Evolutionary conservation across 2,888 invertebrate species (phyloP), one percentile per base, ranked within the genome.

Genomic region (Eristalinus sepulchralis): DNA sequence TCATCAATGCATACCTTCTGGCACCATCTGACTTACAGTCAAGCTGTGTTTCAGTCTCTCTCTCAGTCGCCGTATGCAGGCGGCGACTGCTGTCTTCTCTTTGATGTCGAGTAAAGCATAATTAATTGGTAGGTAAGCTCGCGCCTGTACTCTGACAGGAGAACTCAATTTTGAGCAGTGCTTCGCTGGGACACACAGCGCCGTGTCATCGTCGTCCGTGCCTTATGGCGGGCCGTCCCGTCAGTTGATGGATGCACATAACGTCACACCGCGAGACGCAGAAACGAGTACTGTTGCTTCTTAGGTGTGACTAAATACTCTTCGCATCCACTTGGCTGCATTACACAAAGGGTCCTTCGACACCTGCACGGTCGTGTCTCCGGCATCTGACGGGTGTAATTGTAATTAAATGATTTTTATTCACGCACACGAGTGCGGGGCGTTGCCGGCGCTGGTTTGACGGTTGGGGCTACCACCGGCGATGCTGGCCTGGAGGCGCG

Each of bases 111-210:
- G 86, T 73, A 86, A 82, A 83, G 86, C 86, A 86, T 86, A 86
- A 86, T 86, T 86, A 86, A 86, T 86, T 86, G 86, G 86, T 86
- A 86, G 86, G 86, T 85, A 85, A 85, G 82, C 85, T 85, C 71
- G 81, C 60, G 57, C 57, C 22, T 22, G 57, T 24, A 24, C 57
- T 78, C 77, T 75, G 64, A 78, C 82, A 82, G 85, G 70, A 70
- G 85, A 86, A 73, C 68, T 78, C 73, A 78, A 78, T 86, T 86
- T 78, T 36, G 27, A 77, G 31, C 80, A 59, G 76, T 59, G 83
- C 64, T 79, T 47, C 67, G 57, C 20, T n/a, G 47, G 47, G 47
- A 17, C 17, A 47, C 17, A 17, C 39, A 47, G 47, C 47, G 17
- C 36, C 60, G 59, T 57, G 47, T 64, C 67, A 57, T 64, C 60